Evolutionary conservation across 2,113 vertebrate species (phyloP).

Genomic region (Atlantisia rogersi): DNA sequence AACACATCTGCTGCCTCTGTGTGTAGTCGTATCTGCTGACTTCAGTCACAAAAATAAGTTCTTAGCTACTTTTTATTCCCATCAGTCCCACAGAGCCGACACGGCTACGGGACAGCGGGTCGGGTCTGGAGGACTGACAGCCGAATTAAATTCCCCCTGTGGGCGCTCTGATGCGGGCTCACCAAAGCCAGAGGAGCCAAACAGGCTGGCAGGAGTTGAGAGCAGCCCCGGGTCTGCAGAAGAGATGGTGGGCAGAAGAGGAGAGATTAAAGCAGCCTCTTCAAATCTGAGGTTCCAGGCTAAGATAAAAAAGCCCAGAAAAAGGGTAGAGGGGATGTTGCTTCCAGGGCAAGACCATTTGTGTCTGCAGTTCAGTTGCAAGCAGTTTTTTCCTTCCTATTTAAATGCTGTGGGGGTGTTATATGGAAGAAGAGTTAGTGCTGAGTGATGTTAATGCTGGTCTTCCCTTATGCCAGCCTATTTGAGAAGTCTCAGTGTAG

Average conservation of each 20-base stretch:
- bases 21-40: slow-evolving; percentile 8
- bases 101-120: neutral
- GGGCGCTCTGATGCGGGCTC: neutral
- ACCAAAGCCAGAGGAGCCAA: neutral
- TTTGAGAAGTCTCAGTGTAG: neutral
- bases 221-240: neutral
- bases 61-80: slow-evolving; percentile 25
- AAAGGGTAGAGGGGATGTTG: neutral
- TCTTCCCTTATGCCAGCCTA: neutral
- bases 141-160: neutral
- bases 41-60: slow-evolving; percentile 54
- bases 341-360: neutral
- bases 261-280: neutral
- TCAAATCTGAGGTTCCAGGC: neutral
- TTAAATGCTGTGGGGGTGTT: neutral
- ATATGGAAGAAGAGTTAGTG: neutral
- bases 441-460: neutral
- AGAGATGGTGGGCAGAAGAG: neutral
- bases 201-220: neutral
- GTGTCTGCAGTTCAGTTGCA: neutral
- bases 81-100: neutral
- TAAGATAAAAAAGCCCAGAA: neutral
- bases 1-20: slow-evolving; percentile 14
- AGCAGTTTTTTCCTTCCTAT: neutral
- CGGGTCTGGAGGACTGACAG: neutral